phyloP scores from a whole-genome alignment of 2,797 vertebrate species.

The Anolis apletophallus region DNA sequence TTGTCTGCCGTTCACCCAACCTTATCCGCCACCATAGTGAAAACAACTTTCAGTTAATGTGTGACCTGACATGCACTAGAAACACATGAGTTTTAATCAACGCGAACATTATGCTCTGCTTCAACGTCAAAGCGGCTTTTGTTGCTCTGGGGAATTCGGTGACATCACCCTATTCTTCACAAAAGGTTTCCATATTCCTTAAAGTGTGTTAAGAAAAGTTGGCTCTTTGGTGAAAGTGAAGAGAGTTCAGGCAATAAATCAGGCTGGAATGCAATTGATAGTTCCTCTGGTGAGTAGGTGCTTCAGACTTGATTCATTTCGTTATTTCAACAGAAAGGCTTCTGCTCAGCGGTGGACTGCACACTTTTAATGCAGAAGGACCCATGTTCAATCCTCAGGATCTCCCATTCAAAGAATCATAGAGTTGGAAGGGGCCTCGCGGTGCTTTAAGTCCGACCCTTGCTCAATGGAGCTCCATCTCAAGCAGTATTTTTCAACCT shows the following conservation, averaged over 20 bases:
- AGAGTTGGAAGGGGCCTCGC: too few species aligned
- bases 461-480: too few species aligned
- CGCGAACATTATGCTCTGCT: neutral
- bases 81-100: neutral
- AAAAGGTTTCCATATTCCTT: neutral
- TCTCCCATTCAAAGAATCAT: too few species aligned
- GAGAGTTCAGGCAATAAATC: neutral
- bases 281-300: neutral
- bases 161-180: neutral
- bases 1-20: neutral
- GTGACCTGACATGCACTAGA: conserved; percentile 11
- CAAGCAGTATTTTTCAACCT: too few species aligned
- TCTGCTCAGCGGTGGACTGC: too few species aligned
- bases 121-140: neutral
- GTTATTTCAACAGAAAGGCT: neutral
- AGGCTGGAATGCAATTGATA: neutral
- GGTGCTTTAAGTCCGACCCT: too few species aligned
- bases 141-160: neutral
- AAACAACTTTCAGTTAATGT: conserved; percentile 16
- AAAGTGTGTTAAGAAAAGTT: neutral
- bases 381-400: too few species aligned
- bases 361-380: too few species aligned
- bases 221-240: neutral
- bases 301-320: neutral
- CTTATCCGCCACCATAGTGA: neutral